Conservation (phyloP, 2,113 vertebrate genomes). For the Mesoclemmys tuberculata region DNA sequence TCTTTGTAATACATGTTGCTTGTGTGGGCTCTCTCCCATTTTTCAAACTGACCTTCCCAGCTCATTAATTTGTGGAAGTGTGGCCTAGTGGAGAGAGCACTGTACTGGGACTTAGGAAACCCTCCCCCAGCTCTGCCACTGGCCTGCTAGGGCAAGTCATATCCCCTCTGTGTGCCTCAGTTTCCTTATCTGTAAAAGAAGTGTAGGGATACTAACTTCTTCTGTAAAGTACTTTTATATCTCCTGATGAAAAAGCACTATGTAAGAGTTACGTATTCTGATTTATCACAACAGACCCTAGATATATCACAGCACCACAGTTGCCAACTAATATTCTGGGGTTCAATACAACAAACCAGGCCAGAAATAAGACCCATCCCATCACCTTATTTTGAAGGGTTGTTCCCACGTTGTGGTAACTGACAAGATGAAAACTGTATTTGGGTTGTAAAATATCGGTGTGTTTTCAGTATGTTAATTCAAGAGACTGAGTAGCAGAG, state of each 20-base stretch:
- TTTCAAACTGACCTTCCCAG: neutral
- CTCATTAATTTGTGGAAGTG: neutral
- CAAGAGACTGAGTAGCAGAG: neutral
- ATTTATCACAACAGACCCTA: neutral
- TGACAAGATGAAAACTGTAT: neutral
- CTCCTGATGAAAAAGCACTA: neutral
- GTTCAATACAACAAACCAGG: neutral
- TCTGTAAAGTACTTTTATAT: neutral
- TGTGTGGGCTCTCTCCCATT: neutral
- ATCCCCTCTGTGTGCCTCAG: fast-evolving
- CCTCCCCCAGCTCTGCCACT: neutral
- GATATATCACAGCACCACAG: neutral
- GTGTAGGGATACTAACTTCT: neutral
- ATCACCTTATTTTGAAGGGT: neutral
- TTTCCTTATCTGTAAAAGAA: neutral
- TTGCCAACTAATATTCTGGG: fast-evolving
- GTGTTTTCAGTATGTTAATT: neutral
- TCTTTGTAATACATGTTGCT: neutral
- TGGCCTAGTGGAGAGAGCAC: neutral
- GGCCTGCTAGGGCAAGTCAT: neutral
- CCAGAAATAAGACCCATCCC: neutral
- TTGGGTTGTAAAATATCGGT: neutral
- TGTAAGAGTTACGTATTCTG: fast-evolving
- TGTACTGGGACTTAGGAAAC: neutral
- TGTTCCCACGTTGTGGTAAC: neutral